Evolutionary conservation across 2,797 vertebrate species (phyloP).

Genomic region (Urocyon cinereoargenteus): DNA sequence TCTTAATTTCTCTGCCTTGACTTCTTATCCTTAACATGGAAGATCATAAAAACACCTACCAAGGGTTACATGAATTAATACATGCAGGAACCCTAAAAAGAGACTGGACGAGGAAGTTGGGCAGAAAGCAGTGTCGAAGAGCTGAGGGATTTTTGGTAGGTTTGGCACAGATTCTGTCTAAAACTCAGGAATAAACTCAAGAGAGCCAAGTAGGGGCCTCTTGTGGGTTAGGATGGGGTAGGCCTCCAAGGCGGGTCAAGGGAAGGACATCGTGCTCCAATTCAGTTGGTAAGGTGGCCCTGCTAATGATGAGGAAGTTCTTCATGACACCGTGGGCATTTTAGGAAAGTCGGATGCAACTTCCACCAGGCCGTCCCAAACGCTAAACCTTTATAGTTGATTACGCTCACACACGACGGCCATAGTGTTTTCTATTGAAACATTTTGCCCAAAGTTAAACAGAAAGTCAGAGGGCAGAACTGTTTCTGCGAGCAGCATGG

Average conservation of each 20-base stretch:
- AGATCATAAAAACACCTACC: constrained; percentile 25
- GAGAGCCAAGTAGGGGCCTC: neutral
- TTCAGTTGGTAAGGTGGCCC: neutral
- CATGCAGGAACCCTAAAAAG: neutral
- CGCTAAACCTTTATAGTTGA: constrained; percentile 41
- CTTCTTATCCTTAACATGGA: constrained; percentile 36
- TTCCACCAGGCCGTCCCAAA: constrained; percentile 7
- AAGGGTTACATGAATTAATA: neutral
- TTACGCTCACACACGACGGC: neutral
- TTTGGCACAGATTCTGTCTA: neutral
- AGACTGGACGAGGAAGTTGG: neutral
- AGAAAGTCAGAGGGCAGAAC: constrained; percentile 73
- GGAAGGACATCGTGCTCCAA: neutral
- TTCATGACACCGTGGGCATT: neutral
- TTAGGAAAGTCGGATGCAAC: neutral
- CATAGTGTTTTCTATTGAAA: constrained; percentile 57
- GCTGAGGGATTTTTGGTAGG: neutral
- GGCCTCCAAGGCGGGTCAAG: neutral
- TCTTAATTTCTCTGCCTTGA: constrained; percentile 31
- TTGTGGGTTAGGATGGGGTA: neutral
- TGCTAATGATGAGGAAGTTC: neutral
- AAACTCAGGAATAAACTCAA: neutral
- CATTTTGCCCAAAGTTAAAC: constrained; percentile 71
- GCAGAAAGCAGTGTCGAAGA: neutral
- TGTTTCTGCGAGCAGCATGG: constrained; percentile 75